phyloP scores from a whole-genome alignment of 2,113 vertebrate species.

The Heterotilapia buettikoferi region DNA sequence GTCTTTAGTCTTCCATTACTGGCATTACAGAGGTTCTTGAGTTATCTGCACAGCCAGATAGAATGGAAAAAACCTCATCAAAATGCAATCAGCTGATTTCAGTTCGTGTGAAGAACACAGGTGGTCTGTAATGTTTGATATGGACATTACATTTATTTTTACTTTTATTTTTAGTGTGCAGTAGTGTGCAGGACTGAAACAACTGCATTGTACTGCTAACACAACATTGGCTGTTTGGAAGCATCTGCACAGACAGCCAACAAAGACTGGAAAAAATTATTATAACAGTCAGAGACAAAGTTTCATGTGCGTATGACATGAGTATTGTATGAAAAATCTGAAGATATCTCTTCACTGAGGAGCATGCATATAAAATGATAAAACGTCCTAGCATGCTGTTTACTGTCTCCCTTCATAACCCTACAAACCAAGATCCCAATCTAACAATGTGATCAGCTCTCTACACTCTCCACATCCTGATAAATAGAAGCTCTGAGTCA shows the following conservation, averaged over 20 bases:
- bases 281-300: neutral
- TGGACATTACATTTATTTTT: neutral
- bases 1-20: neutral
- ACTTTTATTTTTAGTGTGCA: neutral
- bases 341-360: neutral
- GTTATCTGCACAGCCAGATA: neutral
- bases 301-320: neutral
- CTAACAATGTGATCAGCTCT: constrained; percentile 16
- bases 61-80: neutral
- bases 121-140: neutral
- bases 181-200: neutral
- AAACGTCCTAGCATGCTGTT: neutral
- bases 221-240: neutral
- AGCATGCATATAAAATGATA: neutral
- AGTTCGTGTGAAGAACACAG: fast-evolving
- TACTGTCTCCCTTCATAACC: neutral
- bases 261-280: neutral
- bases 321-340: neutral
- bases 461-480: neutral
- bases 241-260: neutral
- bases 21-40: neutral
- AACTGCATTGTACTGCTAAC: neutral
- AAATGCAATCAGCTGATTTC: neutral
- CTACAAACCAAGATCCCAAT: neutral
- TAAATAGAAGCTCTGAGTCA: constrained; percentile 35